phyloP scores from a whole-genome alignment of 2,888 invertebrate species.

The Drosophila mettleri region DNA sequence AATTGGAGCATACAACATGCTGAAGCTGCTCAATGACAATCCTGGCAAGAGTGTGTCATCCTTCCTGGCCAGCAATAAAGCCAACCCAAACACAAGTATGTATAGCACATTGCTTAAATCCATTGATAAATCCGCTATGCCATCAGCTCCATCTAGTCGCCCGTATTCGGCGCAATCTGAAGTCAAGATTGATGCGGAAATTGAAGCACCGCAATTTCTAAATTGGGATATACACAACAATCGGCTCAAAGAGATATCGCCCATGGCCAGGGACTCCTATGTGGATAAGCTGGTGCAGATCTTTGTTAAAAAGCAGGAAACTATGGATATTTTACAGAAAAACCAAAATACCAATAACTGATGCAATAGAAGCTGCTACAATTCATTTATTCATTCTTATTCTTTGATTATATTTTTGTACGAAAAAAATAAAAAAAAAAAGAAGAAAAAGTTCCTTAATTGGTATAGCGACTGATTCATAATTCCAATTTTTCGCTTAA shows the following conservation, averaged over 20 bases:
- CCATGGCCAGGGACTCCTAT: constrained; percentile 46
- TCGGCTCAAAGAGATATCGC: constrained; percentile 31
- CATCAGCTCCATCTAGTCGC: constrained; percentile 30
- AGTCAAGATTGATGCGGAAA: not conserved
- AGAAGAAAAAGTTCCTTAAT: constrained; percentile 9
- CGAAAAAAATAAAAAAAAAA: too few relatives aligned
- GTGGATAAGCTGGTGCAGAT: constrained; percentile 49
- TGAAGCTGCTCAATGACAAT: constrained; percentile 2
- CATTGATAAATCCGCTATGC: constrained; percentile 33
- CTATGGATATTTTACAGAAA: constrained; percentile 7
- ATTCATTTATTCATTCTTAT: not conserved
- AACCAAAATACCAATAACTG: not conserved
- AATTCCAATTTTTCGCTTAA: constrained; percentile 10
- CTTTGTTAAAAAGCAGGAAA: constrained; percentile 39
- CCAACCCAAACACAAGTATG: constrained; percentile 22
- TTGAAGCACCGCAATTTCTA: constrained; percentile 54
- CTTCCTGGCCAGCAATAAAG: too few relatives aligned
- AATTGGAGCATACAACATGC: not conserved
- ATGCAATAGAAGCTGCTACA: not conserved
- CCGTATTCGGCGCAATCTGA: constrained; percentile 21
- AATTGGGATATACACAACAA: constrained; percentile 60
- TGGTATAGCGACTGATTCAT: constrained; percentile 38
- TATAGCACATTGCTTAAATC: constrained; percentile 19
- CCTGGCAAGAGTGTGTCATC: not conserved
- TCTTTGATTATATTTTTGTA: not conserved